Percentiles rank a stretch among this genome's conserved stretches.
Conservation (phyloP, 2,113 vertebrate genomes). For the Ptychochromis oligacanthus region DNA sequence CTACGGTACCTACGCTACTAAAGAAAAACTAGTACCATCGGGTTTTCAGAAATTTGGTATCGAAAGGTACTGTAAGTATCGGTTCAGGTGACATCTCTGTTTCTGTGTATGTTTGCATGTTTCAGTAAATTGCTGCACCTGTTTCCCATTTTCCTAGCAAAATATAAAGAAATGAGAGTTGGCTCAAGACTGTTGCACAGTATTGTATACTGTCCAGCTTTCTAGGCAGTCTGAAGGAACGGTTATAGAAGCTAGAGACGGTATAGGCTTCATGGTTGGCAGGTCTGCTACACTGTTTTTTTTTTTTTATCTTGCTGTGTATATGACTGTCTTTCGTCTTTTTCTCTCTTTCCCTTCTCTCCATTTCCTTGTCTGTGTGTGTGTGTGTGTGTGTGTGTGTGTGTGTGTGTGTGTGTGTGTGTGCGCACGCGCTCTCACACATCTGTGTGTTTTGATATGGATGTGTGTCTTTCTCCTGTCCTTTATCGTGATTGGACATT, state of each 20-base stretch:
- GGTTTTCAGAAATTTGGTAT: no score
- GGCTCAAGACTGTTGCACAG: not conserved
- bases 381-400: slow-evolving; percentile 47
- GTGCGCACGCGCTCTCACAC: slow-evolving; percentile 17
- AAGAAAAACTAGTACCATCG: no score
- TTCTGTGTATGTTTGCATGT: no score
- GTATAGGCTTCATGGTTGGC: slow-evolving; percentile 55
- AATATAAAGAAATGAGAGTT: no score
- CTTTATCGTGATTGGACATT: slow-evolving; percentile 86
- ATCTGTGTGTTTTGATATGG: slow-evolving; percentile 49
- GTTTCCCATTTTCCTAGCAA: no score
- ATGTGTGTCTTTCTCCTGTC: slow-evolving; percentile 66
- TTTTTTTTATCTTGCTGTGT: slow-evolving; percentile 67
- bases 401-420: slow-evolving; percentile 67
- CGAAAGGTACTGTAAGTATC: no score
- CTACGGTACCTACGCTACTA: no score
- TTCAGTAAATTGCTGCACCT: no score
- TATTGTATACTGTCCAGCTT: not conserved
- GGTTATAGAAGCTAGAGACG: not conserved
- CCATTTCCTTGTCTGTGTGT: slow-evolving; percentile 22
- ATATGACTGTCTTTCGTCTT: slow-evolving; percentile 81
- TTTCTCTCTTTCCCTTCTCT: slow-evolving; percentile 71
- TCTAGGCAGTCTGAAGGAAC: not conserved
- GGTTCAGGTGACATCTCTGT: no score
- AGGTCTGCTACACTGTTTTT: slow-evolving; percentile 68